phyloP scores from a whole-genome alignment of 2,888 invertebrate genomes.

The Pseudanteris insignis region DNA sequence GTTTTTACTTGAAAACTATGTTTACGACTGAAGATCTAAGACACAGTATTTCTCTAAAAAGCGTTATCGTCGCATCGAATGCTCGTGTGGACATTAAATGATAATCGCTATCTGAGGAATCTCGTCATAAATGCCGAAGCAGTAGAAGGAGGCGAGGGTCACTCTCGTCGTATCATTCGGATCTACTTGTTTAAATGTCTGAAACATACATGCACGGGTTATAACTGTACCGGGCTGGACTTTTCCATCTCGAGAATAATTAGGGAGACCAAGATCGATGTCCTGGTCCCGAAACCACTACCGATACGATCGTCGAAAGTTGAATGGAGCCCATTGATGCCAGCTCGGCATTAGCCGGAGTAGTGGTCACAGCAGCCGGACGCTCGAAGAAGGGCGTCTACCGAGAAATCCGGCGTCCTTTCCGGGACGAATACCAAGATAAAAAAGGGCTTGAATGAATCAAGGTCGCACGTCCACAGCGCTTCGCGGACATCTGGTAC shows the following conservation, averaged over 20 bases:
- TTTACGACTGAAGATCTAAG: background rate
- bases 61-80: slow-evolving; percentile 23
- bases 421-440: slow-evolving; percentile 67
- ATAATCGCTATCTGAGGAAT: slow-evolving; percentile 28
- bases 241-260: slow-evolving; percentile 57
- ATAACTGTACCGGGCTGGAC: slow-evolving; percentile 33
- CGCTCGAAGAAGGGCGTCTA: slow-evolving; percentile 51
- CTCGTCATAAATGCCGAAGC: slow-evolving; percentile 26
- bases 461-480: slow-evolving; percentile 53
- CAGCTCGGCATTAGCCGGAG: slow-evolving; percentile 48
- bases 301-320: slow-evolving; percentile 57
- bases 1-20: background rate
- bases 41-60: slow-evolving; percentile 4
- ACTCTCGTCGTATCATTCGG: slow-evolving; percentile 15
- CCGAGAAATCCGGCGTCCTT: slow-evolving; percentile 66
- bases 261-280: slow-evolving; percentile 66
- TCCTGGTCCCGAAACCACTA: slow-evolving; percentile 56
- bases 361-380: slow-evolving; percentile 44
- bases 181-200: slow-evolving; percentile 29
- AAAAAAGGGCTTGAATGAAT: slow-evolving; percentile 66
- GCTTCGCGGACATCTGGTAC: slow-evolving; percentile 39
- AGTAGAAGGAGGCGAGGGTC: slow-evolving; percentile 10
- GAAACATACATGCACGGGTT: slow-evolving; percentile 10
- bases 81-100: slow-evolving; percentile 24
- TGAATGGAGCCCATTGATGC: slow-evolving; percentile 63